These are phyloP conservation scores for Bubo blakistoni DNA, from an alignment of 2,113 vertebrate genomes.

Conservation along the genomic window DNA sequence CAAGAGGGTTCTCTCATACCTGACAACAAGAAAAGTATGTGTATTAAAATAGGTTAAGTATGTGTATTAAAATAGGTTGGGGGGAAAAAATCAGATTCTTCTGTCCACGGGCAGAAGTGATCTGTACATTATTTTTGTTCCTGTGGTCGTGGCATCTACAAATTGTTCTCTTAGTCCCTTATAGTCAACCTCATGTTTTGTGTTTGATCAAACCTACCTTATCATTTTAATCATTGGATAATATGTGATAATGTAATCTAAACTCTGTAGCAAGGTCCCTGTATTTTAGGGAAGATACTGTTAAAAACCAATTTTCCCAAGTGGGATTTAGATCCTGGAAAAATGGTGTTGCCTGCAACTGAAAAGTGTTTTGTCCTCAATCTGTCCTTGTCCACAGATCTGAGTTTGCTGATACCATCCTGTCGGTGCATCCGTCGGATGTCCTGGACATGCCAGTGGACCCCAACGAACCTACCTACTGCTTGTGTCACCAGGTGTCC, in stretches of 20 bases:
- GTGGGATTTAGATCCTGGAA: neutral
- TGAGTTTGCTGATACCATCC: conserved; percentile 84
- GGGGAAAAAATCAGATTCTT: neutral
- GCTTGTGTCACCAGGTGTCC: conserved; percentile 97
- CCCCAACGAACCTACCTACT: conserved; percentile 97
- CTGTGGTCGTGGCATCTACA: neutral
- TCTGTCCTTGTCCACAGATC: conserved; percentile 68
- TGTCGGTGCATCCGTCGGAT: conserved; percentile 93
- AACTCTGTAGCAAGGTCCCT: neutral
- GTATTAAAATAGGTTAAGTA: neutral
- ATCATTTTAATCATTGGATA: neutral
- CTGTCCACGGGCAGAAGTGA: neutral
- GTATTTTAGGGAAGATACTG: neutral
- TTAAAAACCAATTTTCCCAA: neutral
- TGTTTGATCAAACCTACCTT: neutral
- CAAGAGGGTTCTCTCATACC: neutral
- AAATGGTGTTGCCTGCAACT: neutral
- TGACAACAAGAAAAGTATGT: neutral
- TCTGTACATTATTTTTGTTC: neutral
- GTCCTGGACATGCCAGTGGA: conserved; percentile 99
- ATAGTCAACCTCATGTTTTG: neutral
- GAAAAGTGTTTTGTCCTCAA: neutral
- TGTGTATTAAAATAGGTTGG: fast-evolving
- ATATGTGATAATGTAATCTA: neutral
- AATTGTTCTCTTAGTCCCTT: neutral